Conservation (phyloP, 2,113 vertebrate genomes). For the Anolis sagrei region DNA sequence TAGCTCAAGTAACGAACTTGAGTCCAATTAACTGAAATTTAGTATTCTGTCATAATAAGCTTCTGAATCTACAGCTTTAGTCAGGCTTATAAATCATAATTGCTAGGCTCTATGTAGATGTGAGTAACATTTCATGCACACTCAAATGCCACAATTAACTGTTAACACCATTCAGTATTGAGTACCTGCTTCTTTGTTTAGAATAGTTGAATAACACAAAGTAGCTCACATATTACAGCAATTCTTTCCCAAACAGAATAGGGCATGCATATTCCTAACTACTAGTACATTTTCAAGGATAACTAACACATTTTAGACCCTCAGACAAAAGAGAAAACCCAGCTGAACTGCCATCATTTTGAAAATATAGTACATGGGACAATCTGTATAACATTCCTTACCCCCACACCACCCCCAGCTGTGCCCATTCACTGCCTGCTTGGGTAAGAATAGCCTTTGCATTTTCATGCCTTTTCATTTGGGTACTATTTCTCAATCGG, state of each 20-base stretch:
- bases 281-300: slow-evolving; percentile 63
- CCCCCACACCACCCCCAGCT: slow-evolving; percentile 29
- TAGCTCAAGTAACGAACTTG: not conserved
- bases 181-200: slow-evolving; percentile 27
- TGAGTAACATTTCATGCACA: slow-evolving; percentile 21
- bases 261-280: slow-evolving; percentile 70
- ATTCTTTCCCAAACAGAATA: slow-evolving; percentile 57
- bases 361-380: slow-evolving; percentile 68
- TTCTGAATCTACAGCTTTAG: slow-evolving; percentile 22
- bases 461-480: slow-evolving; percentile 81
- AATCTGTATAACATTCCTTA: slow-evolving; percentile 66
- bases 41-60: slow-evolving; percentile 3
- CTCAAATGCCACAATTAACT: slow-evolving; percentile 33
- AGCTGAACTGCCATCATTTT: slow-evolving; percentile 64
- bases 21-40: slow-evolving; percentile 6
- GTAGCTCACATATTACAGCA: slow-evolving; percentile 32
- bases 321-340: slow-evolving; percentile 64
- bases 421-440: slow-evolving; percentile 80
- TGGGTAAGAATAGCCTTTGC: slow-evolving; percentile 78
- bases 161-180: slow-evolving; percentile 23
- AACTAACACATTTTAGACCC: slow-evolving; percentile 68
- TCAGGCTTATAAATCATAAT: slow-evolving; percentile 26
- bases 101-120: slow-evolving; percentile 7
- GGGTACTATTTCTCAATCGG: slow-evolving; percentile 78
- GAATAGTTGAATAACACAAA: slow-evolving; percentile 14